Base-by-base conservation (phyloP, 2,113 vertebrate species). In the Triplophysa rosa region DNA sequence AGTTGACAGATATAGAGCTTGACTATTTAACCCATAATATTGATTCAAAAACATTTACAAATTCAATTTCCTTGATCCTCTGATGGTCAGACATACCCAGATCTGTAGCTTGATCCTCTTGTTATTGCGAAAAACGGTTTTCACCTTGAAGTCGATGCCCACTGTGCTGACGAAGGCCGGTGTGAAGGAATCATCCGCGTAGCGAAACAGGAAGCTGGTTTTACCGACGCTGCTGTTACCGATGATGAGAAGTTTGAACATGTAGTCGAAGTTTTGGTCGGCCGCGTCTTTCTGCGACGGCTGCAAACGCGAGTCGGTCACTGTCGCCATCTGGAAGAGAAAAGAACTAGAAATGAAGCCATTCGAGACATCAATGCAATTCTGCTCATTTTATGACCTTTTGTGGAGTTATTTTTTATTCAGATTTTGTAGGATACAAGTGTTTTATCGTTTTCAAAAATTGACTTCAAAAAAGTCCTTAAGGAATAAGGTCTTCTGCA, bases 101-200 rank as follows among this genome's bases (percentile, higher is more conserved):
- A 97, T 96, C 88, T 97, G 96, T 73, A 97, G 84, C 87, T 97
- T 97, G 88, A 97, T 95, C 87, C 95, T 90, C 89, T 97, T 97
- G 87, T 97, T 94, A 0, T 97, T 95, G 65, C 95, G 92, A 84
- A 96, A 96, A 68, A 97, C 94, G 0, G 96, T 97, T 90, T 97
- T 97, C 84, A 97, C 95, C 82, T 97, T 97, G 85, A 97, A 97
- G 92, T 97, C 95, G 4, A 97, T 97, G 85, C 96, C 96, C 82
- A 97, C 95, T 0, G 96, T 97, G 90, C 95, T 97, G 86, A 97
- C 94, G 0, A 97, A 97, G 80, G 95, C 95, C 0, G 96, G 93
- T 5, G 94, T 97, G 90, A 96, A 97, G 79, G 95, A 95, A 88
- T 97, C 95, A 0, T 97, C 95, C 0, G 95, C 95, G 0, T 96